Base-by-base conservation (phyloP, 2,888 invertebrate genomes). In the Apamea anceps region DNA sequence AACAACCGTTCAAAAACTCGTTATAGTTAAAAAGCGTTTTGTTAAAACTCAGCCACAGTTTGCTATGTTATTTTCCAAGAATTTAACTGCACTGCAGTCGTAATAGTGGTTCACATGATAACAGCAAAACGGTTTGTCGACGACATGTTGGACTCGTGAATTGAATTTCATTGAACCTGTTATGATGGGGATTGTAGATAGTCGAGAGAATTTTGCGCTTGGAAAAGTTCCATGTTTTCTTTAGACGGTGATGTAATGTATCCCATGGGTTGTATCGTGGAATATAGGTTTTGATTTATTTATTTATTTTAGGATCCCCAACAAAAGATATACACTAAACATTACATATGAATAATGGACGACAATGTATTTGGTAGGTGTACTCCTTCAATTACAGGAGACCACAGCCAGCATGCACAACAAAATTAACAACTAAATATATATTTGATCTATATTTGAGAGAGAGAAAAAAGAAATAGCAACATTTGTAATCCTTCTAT, bases 81-180 rank as follows among this genome's bases (percentile, higher is more conserved):
- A 87, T 60, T 85, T 85, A 85, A 87, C 88, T 77, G 83, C 77
- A 85, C 70, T 4, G 1, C 68, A 51, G 75, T 75, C 57, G 74
- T 80, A 70, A 75, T 75, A 77, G 62, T 62, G 48, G 76, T 72
- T 83, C 79, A 72, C 80, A 78, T 75, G 76, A 77, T 68, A 65
- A 4, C 54, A 75, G 62, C 74, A 75, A 73, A 83, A 78, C 73
- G 73, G 79, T 65, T n/a, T 60, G 65, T 65, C 67, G 67, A 15
- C 63, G 79, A 71, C 81, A 79, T 79, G 80, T 13, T 28, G 75
- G 45, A 48, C 45, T 72, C 75, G 78, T 74, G 87, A 2, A 70
- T 75, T 71, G 77, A 76, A 86, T 87, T 81, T 75, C 80, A 88
- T 85, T 83, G 65, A 65, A 81, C 85, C 70, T 48, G 76, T 81